Evolutionary conservation across 2,888 invertebrate species (phyloP).

Genomic region (Cephus rjabovi): DNA sequence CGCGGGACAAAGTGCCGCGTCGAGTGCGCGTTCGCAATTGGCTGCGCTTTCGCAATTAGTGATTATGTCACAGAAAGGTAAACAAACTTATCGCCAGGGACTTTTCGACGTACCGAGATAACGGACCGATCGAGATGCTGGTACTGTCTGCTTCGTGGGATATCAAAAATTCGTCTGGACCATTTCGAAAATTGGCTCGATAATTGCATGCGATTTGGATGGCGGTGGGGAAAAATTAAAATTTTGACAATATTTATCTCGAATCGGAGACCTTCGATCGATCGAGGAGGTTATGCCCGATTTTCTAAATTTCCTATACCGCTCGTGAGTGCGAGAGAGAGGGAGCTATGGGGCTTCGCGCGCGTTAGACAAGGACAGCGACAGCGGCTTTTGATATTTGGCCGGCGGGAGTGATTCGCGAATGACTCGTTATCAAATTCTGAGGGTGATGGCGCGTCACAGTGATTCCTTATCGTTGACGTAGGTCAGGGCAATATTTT

Average conservation of each 20-base stretch:
- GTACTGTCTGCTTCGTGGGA: too few species aligned
- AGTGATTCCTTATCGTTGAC: not conserved
- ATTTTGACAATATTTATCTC: too few species aligned
- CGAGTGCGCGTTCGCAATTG: not conserved
- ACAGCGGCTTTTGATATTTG: not conserved
- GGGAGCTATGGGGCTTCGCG: not conserved
- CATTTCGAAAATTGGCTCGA: too few species aligned
- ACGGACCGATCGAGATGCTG: not conserved
- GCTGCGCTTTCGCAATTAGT: not conserved
- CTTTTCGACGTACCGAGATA: not conserved
- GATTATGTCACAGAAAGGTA: conserved; percentile 1
- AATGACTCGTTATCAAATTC: not conserved
- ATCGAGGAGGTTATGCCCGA: not conserved
- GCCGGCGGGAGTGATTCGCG: too few species aligned
- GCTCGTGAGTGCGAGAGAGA: not conserved
- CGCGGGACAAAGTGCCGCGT: not conserved
- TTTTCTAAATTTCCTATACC: not conserved
- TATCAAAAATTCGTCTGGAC: too few species aligned
- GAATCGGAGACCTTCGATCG: not conserved
- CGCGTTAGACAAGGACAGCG: not conserved
- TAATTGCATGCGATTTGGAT: too few species aligned
- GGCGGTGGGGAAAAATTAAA: too few species aligned
- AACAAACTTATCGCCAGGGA: not conserved
- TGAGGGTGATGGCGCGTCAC: not conserved
- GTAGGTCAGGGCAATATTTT: not conserved